These are phyloP conservation scores for Plemyria rubiginata DNA, from an alignment of 2,888 invertebrate genomes.

Conservation along the genomic window DNA sequence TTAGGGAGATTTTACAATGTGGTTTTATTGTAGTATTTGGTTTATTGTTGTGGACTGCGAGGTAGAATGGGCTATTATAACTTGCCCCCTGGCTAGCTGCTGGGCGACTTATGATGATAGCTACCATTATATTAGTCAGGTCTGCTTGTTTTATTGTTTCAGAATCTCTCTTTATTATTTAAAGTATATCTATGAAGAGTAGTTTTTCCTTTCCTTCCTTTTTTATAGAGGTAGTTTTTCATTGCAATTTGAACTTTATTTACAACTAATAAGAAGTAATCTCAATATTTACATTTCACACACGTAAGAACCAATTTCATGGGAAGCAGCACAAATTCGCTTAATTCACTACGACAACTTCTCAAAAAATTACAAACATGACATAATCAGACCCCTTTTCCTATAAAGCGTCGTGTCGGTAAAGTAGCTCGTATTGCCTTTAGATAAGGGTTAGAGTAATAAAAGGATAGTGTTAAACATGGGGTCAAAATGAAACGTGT, in stretches of 20 bases:
- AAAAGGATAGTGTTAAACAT: constrained; percentile 45
- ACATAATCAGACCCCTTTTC: constrained; percentile 59
- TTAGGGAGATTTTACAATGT: constrained; percentile 41
- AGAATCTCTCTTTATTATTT: too few relatives aligned
- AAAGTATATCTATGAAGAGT: background rate
- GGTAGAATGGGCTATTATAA: constrained; percentile 12
- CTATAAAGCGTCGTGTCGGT: constrained; percentile 13
- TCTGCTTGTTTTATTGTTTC: background rate
- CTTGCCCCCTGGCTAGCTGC: constrained; percentile 9
- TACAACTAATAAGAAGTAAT: background rate
- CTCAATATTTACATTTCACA: constrained; percentile 30
- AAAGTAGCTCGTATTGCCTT: constrained; percentile 39
- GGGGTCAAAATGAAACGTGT: constrained; percentile 67
- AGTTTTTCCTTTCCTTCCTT: background rate
- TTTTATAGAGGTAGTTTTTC: background rate
- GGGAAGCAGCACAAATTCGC: constrained; percentile 56
- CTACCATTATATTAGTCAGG: background rate
- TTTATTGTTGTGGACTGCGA: constrained; percentile 23
- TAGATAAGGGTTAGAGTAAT: constrained; percentile 39
- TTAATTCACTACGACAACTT: constrained; percentile 57
- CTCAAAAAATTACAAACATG: constrained; percentile 68
- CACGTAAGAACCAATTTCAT: constrained; percentile 43
- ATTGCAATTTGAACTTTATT: background rate
- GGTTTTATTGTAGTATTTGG: constrained; percentile 43
- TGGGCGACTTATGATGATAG: background rate